phyloP scores from a whole-genome alignment of 2,797 vertebrate species.

The Florisuga fusca region DNA sequence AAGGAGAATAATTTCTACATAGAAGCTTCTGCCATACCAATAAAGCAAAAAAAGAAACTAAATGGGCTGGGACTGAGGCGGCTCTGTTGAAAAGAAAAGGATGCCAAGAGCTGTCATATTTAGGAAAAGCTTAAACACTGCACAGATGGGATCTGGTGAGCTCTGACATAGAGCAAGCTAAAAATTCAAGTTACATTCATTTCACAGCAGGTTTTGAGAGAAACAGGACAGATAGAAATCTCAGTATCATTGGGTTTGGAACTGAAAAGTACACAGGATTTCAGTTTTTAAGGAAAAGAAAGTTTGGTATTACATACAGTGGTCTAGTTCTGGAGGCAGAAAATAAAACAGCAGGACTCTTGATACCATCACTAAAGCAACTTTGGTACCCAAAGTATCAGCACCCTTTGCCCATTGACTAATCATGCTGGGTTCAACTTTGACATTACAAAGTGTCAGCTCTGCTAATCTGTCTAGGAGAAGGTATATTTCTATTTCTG shows the following conservation, averaged over 20 bases:
- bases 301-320: neutral
- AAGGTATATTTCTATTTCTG: too few species aligned
- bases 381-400: neutral
- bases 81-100: neutral
- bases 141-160: neutral
- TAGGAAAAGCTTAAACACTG: neutral
- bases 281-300: neutral
- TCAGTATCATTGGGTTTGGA: neutral
- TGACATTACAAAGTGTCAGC: neutral
- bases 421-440: neutral
- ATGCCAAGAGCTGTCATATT: slow-evolving; percentile 43
- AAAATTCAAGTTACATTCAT: neutral
- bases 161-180: neutral
- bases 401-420: neutral
- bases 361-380: neutral
- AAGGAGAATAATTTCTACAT: neutral
- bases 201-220: neutral
- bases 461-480: too few species aligned
- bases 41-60: slow-evolving; percentile 38
- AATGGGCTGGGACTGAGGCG: neutral
- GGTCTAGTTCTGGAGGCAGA: neutral
- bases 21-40: neutral
- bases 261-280: neutral
- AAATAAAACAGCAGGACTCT: neutral
- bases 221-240: neutral